Evolutionary conservation across 2,888 invertebrate genomes (phyloP), one percentile per base, ranked within the genome.

Genomic region (Diploptera punctata): DNA sequence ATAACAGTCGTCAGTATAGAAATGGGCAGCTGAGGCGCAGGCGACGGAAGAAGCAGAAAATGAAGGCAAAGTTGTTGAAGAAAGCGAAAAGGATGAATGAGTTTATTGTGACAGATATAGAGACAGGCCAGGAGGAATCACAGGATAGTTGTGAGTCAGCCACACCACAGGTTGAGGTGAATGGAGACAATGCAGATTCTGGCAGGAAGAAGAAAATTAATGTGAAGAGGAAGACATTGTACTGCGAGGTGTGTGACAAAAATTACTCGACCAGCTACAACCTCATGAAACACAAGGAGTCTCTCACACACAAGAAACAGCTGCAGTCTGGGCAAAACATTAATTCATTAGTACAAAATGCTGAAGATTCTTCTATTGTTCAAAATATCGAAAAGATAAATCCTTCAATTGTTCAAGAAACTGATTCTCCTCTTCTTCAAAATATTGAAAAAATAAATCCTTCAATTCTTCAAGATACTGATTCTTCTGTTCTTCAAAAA

Each of bases 221-320:
- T 9, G 62, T 70, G 38, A 72, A 71, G 29, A 60, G 67, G 18
- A 62, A 61, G 2, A 60, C 72, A 13, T 38, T 47, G 44, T 75
- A 61, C 62, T 76, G 76, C 47, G 57, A 57, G 24, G 67, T 69
- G 3, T 76, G 76, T 38, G 49, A 73, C 18, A 75, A 74, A 43
- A 60, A 74, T 44, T 76, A 71, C 31, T 74, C 74, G 9, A 73
- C 75, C 19, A 71, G 72, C 26, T 76, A 73, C 38, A 75, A 76
- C 44, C 69, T 76, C 13, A 61, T 62, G 29, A 76, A 76, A 44
- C 76, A 76, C 44, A 68, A 68, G n/a, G 49, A 24, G 47, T 74
- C 75, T 13, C 62, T 52, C 9, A 54, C 52, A 13, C 76, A 76
- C 44, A 67, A 49, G 67, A 33, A 33, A 10, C 33, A 7, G 5